phyloP scores from a whole-genome alignment of 2,888 invertebrate species.

The Tromatobia lineatoria region DNA sequence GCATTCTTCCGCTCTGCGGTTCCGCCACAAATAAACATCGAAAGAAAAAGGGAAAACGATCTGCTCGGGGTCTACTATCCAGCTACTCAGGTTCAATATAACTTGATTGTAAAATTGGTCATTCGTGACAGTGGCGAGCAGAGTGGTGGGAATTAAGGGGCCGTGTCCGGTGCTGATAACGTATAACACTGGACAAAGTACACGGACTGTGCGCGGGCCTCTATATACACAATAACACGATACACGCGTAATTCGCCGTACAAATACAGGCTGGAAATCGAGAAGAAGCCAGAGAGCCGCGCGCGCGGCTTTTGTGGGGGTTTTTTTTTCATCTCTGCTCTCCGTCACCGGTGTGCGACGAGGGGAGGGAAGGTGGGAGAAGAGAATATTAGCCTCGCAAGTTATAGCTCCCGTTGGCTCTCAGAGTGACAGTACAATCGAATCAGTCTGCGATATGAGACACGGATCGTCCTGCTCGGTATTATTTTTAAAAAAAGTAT shows the following conservation, averaged over 20 bases:
- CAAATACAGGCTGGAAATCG: slow-evolving; percentile 24
- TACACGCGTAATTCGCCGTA: not conserved
- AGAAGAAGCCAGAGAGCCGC: slow-evolving; percentile 26
- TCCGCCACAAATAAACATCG: not conserved
- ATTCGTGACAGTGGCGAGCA: slow-evolving; percentile 62
- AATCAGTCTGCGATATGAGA: slow-evolving; percentile 15
- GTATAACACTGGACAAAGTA: slow-evolving; percentile 56
- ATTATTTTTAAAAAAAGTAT: not conserved
- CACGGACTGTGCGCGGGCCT: slow-evolving; percentile 16
- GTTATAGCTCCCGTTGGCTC: slow-evolving; percentile 23
- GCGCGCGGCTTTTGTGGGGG: slow-evolving; percentile 10
- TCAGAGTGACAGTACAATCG: slow-evolving; percentile 21
- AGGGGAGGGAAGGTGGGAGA: slow-evolving; percentile 32
- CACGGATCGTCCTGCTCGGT: slow-evolving; percentile 13
- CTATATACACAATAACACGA: slow-evolving; percentile 17
- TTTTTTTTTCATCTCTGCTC: slow-evolving; percentile 31
- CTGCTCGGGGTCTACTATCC: not conserved
- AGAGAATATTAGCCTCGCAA: slow-evolving; percentile 34
- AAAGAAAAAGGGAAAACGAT: not conserved
- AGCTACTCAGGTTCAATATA: slow-evolving; percentile 75
- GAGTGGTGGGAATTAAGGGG: slow-evolving; percentile 56
- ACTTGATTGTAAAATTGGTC: slow-evolving; percentile 79
- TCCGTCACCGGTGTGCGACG: slow-evolving; percentile 6
- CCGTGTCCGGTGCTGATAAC: slow-evolving; percentile 66
- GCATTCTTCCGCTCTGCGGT: too few species aligned